Conservation (phyloP, 2,797 vertebrate genomes). For the Gymnothorax reevesii region DNA sequence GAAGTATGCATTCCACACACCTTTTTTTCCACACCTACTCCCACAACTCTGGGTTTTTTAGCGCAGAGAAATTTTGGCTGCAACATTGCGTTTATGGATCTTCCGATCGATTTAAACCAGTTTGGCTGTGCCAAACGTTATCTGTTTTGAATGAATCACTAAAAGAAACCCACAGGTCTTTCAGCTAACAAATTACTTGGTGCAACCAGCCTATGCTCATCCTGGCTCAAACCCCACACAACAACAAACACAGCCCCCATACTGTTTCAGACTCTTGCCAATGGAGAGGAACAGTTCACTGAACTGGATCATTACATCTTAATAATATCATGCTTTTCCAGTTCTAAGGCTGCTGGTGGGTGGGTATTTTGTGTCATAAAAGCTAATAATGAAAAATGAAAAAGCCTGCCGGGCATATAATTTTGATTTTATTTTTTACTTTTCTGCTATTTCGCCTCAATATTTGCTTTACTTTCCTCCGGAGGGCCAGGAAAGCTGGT, state of each 20-base stretch:
- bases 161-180: not conserved
- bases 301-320: constrained; percentile 48
- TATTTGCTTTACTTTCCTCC: constrained; percentile 12
- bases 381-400: constrained; percentile 37
- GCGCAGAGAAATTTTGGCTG: not conserved
- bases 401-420: constrained; percentile 26
- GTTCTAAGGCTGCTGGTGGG: constrained; percentile 18
- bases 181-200: constrained; percentile 31
- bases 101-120: not conserved
- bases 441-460: constrained; percentile 22
- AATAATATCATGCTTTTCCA: constrained; percentile 30
- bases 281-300: constrained; percentile 37
- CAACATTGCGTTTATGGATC: not conserved
- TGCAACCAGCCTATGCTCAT: constrained; percentile 17
- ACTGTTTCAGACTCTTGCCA: constrained; percentile 26
- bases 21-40: not conserved
- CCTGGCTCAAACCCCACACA: not conserved
- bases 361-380: constrained; percentile 28
- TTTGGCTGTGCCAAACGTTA: constrained; percentile 5
- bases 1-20: not conserved
- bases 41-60: not conserved
- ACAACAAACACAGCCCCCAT: not conserved
- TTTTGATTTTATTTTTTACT: constrained; percentile 20
- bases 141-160: constrained; percentile 12
- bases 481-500: not conserved